Evolutionary conservation across 2,113 vertebrate genomes (phyloP).

Genomic region (Pontoporia blainvillei): DNA sequence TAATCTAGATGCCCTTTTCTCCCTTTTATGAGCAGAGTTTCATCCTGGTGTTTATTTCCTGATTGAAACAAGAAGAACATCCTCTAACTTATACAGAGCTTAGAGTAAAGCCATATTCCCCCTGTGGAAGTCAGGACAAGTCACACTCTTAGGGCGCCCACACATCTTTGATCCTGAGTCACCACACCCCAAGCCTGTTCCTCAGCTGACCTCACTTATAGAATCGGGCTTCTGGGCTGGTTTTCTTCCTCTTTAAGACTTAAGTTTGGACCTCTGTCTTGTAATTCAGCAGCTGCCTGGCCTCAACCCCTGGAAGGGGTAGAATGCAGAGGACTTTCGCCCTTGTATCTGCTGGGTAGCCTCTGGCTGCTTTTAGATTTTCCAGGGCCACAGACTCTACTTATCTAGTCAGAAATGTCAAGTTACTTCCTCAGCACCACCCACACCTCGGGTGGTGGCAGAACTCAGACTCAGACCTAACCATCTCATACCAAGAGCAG

Average conservation of each 20-base stretch:
- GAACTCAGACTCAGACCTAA: not conserved
- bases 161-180: not conserved
- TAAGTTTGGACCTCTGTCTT: too few species aligned
- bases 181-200: not conserved
- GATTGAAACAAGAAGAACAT: not conserved
- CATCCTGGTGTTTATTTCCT: not conserved
- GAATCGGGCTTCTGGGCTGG: too few species aligned
- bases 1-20: not conserved
- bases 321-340: not conserved
- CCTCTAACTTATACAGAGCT: accelerated
- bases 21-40: not conserved
- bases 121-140: not conserved
- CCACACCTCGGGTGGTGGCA: not conserved
- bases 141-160: not conserved
- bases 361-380: not conserved
- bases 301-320: not conserved
- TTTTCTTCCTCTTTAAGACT: not conserved
- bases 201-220: not conserved
- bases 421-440: too few species aligned
- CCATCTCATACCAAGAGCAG: not conserved
- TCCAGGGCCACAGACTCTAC: not conserved
- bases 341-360: not conserved
- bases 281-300: not conserved
- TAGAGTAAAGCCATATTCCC: not conserved
- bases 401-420: not conserved